Base-by-base conservation (phyloP, 2,113 vertebrate genomes). In the Halichoeres trimaculatus region DNA sequence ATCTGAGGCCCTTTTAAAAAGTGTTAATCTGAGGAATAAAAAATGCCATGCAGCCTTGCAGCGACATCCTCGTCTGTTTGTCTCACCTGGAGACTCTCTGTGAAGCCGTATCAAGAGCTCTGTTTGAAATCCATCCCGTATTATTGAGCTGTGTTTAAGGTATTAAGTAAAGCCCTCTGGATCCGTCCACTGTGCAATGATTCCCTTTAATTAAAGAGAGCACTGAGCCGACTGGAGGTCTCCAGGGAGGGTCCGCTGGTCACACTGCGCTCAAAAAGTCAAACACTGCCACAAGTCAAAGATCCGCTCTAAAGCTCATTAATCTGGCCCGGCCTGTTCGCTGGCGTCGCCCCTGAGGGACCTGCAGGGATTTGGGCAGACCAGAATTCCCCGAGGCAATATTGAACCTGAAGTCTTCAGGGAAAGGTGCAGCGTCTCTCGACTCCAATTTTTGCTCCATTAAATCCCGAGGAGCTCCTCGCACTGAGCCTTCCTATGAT, bases 161-260 rank as follows among this genome's bases (percentile, higher is more conserved):
- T 82, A 82, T 91, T 92, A 88, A 92, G 81, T 88, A 85, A 91
- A 91, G 85, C 87, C 79, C 84, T 80, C 71, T 80, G 71, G 76
- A 86, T 88, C 81, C 53, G 51, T 92, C 78, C 62, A 60, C 78
- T 62, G 60, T 64, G 74, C 89, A 90, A 92, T 89, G 88, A 93
- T 92, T 92, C 87, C 83, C 85, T 76, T 89, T 93, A 93, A 93
- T 92, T 90, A 92, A 80, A 89, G 88, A 87, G 85, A 78, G 85
- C 80, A 80, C 81, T 85, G 84, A 91, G 87, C 77, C 47, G 67
- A 64, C 71, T 55, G 40, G 43, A 45, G 70, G 72, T 84, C 88
- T 75, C 85, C 4, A 8, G 88, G 81, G 88, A 87, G 70, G 83
- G 65, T 64, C 56, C 54, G 36, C 76, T 60, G 79, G 78, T 83